Evolutionary conservation across 2,113 vertebrate genomes (phyloP), one percentile per base, ranked within the genome.

Genomic region (Lophochroa leadbeateri): DNA sequence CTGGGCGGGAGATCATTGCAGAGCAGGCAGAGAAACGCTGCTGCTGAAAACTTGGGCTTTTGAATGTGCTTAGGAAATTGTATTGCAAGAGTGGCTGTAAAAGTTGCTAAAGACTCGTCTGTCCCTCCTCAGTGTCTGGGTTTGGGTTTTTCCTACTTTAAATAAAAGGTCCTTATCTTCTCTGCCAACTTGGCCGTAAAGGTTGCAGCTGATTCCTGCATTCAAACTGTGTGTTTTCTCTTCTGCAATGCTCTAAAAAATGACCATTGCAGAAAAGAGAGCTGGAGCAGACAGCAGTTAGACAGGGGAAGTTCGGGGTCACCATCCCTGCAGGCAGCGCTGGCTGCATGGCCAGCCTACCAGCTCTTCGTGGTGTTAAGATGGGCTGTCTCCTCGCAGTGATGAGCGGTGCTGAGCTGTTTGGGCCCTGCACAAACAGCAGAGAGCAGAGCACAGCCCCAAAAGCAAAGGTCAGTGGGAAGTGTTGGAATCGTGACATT

Each of bases 161-260:
- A 96, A 95, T 92, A 92, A 96, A 95, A 92, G 69, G 41, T 76
- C 89, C 87, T 97, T 96, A 96, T 93, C 88, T 94, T n/a, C 89
- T 16, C 90, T 95, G 94, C 90, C 96, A 93, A 82, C 88, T 95
- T 95, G 95, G 95, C 95, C 91, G 91, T 92, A 72, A 58, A 71
- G 80, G 57, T 53, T 84, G 83, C 65, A 29, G 92, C 88, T 7
- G 70, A 78, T 75, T 64, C 74, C 74, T 91, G 52, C 11, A 3
- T 49, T 61, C 2, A 6, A 17, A 44, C 80, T 21, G 2, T 57
- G 52, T 70, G 5, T 52, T 29, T 71, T 89, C 37, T 35, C 19
- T 63, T 64, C 88, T 61, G 72, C 52, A 65, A 25, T 1, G 1
- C 75, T 70, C 75, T 35, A 12, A 28, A 18, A 84, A 94, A 41